Evolutionary conservation across 2,888 invertebrate genomes (phyloP).

Genomic region (Yponomeuta sedellus): DNA sequence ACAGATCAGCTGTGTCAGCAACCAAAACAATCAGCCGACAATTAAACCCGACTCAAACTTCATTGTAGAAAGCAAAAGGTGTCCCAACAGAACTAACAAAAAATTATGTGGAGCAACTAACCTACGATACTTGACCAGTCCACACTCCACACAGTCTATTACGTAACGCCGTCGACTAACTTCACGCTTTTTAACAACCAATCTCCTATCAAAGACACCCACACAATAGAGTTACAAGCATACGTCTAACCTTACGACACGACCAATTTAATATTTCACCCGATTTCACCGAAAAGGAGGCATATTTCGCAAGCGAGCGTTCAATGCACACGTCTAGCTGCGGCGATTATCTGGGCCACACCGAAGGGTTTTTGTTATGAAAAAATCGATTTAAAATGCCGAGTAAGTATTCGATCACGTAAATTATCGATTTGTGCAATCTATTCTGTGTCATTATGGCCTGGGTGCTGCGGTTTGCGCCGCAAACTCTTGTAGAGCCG

Average conservation of each 20-base stretch:
- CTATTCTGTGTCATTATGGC: constrained; percentile 58
- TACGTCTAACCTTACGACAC: constrained; percentile 45
- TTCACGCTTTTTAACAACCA: constrained; percentile 55
- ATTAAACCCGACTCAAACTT: not conserved
- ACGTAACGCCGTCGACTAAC: constrained; percentile 45
- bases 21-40: not conserved
- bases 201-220: constrained; percentile 36
- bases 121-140: constrained; percentile 3
- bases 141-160: constrained; percentile 45
- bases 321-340: constrained; percentile 40
- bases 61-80: constrained; percentile 3
- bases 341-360: constrained; percentile 36
- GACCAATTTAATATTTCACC: constrained; percentile 61
- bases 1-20: not conserved
- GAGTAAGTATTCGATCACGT: constrained; percentile 50
- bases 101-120: constrained; percentile 2
- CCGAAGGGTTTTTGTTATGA: constrained; percentile 38
- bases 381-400: constrained; percentile 45
- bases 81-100: constrained; percentile 8
- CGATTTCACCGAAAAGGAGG: constrained; percentile 47
- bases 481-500: constrained; percentile 9
- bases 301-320: constrained; percentile 62
- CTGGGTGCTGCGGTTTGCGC: constrained; percentile 62
- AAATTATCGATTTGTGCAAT: constrained; percentile 70
- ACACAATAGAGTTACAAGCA: constrained; percentile 41